Percentiles rank a stretch among this genome's conserved stretches.
phyloP scores from a whole-genome alignment of 1,140 invertebrate species.

The Calliphora vicina region DNA sequence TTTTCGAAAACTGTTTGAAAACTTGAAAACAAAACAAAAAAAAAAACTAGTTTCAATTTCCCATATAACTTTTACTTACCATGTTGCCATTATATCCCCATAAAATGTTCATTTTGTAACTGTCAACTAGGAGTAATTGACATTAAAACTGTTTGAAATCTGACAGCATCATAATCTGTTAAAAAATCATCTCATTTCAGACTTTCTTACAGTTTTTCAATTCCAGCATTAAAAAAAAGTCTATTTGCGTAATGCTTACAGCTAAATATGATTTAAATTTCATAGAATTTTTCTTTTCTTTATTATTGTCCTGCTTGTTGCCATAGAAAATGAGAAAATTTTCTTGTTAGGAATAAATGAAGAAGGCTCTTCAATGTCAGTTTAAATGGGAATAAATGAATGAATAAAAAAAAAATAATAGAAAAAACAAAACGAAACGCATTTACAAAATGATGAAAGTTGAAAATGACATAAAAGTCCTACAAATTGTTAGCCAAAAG shows the following conservation, averaged over 20 bases:
- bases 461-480: background rate
- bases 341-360: background rate
- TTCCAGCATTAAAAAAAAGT: background rate
- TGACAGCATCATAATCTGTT: conserved; percentile 22
- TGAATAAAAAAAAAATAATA: too few relatives aligned
- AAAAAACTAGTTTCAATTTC: too few relatives aligned
- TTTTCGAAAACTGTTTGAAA: too few relatives aligned
- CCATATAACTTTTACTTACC: too few relatives aligned
- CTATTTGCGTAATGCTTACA: conserved; percentile 29
- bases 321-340: background rate
- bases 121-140: conserved; percentile 19
- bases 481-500: background rate
- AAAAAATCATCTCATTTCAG: background rate
- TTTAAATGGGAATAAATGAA: too few relatives aligned
- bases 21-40: too few relatives aligned
- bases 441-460: background rate
- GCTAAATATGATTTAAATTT: conserved; percentile 31
- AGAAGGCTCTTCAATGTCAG: background rate
- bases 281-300: conserved; percentile 18
- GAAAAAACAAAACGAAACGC: background rate
- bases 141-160: conserved; percentile 27
- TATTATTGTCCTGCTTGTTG: background rate
- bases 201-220: background rate
- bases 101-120: background rate
- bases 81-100: too few relatives aligned